phyloP scores from a whole-genome alignment of 2,113 vertebrate species.

The Diadophis punctatus region DNA sequence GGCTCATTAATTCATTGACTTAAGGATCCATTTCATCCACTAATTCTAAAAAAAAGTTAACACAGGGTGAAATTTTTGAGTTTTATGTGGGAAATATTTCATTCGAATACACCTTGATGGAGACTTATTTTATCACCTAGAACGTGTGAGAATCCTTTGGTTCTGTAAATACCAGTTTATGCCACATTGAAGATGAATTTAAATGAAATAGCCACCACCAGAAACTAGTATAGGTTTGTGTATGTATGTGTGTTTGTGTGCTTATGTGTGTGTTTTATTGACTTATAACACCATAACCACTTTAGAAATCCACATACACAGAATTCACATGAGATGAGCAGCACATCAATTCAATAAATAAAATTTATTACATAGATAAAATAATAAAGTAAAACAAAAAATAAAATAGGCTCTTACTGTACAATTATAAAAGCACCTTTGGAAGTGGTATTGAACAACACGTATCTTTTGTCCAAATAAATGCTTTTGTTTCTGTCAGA shows the following conservation, averaged over 20 bases:
- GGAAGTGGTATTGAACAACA: neutral
- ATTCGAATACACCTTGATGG: neutral
- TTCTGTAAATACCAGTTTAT: neutral
- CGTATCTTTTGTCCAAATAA: neutral
- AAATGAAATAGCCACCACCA: neutral
- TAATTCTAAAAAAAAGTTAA: neutral
- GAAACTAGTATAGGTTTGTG: neutral
- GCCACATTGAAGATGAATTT: neutral
- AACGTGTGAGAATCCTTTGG: neutral
- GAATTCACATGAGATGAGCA: neutral
- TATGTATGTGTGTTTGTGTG: neutral
- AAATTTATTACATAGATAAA: neutral
- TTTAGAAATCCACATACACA: neutral
- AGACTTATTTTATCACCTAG: neutral
- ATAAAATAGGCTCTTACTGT: neutral
- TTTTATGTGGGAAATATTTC: neutral
- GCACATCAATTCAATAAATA: neutral
- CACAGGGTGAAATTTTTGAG: neutral
- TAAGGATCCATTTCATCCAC: neutral
- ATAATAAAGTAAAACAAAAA: neutral
- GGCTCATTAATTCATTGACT: neutral
- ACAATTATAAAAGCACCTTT: neutral
- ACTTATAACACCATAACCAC: neutral
- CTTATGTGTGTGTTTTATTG: neutral
- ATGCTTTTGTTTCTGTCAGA: neutral